A percentile compares a stretch with the other conserved stretches of the same genome.
Evolutionary conservation across 2,888 invertebrate species (phyloP).

Genomic region (Lasioglossum lativentre): DNA sequence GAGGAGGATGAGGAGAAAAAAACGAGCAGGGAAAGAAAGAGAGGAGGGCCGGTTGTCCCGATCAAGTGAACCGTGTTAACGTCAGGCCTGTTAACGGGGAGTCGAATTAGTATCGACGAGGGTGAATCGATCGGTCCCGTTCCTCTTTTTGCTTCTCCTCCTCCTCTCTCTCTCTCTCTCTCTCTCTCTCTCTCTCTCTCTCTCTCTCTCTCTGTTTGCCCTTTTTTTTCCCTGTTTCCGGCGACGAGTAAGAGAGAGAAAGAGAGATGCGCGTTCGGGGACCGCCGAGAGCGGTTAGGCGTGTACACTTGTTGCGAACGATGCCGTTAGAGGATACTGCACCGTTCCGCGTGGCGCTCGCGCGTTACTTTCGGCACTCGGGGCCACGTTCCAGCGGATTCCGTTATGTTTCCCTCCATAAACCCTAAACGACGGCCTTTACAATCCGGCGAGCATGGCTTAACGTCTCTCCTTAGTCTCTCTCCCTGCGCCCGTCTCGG

Average conservation of each 20-base stretch:
- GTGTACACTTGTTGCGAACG: slow-evolving; percentile 18
- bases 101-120: slow-evolving; percentile 60
- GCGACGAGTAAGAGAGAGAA: neutral
- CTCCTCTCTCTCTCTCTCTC: neutral
- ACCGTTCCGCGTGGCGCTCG: slow-evolving; percentile 15
- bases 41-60: slow-evolving; percentile 48
- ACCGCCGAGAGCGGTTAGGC: slow-evolving; percentile 6
- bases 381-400: slow-evolving; percentile 47
- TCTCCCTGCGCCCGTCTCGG: slow-evolving; percentile 35
- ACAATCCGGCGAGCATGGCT: slow-evolving; percentile 42
- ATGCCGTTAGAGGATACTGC: slow-evolving; percentile 52
- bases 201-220: neutral
- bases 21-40: slow-evolving; percentile 5
- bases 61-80: slow-evolving; percentile 60
- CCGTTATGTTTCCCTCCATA: slow-evolving; percentile 67
- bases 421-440: slow-evolving; percentile 63
- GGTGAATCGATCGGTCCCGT: slow-evolving; percentile 48
- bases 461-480: slow-evolving; percentile 32
- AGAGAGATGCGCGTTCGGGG: neutral
- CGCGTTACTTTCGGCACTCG: slow-evolving; percentile 47
- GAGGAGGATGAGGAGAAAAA: slow-evolving; percentile 42
- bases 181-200: neutral
- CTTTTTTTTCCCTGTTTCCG: neutral
- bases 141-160: neutral
- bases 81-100: slow-evolving; percentile 62